Evolutionary conservation across 2,113 vertebrate genomes (phyloP), one percentile per base, ranked within the genome.

Genomic region (Brevimyrus niger): DNA sequence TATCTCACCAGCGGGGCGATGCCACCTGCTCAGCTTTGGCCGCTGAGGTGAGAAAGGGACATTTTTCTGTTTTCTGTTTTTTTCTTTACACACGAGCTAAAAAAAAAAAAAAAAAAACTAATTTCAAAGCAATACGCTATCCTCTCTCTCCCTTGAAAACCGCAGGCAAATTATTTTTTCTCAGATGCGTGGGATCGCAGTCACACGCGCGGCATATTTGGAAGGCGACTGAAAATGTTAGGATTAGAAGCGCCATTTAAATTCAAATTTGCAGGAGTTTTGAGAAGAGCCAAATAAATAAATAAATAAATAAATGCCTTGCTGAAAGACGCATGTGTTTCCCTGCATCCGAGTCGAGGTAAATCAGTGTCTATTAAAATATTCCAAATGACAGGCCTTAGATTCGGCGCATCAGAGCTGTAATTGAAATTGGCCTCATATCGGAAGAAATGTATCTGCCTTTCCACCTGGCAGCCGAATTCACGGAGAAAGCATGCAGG

Each of bases 241-340:
- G n/a, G 47, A 48, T 11, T 44, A 31, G 44, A 48, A 47, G 44
- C 44, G 2, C 83, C 44, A 86, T 86, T 86, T 48, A 86, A 27
- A 47, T 50, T 86, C 83, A 86, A 50, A 86, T 86, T n/a, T 27
- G 73, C 35, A 80, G 73, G 73, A 19, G 42, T 84, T 84, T n/a
- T 8, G 44, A 35, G 38, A 84, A 47, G 80, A 47, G 44, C 35
- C 38, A 21, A 84, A 47, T 55, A 55, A 55, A 10, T 31, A 55
- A 55, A 10, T 31, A 80, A 48, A 48, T 23, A 38, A 53, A 87
- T 35, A 87, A 87, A 55, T 4, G 9, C 11, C 42, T 7, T 53
- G 23, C 44, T 38, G 48, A 35, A 47, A 53, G n/a, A 21, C 48
- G 35, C 65, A 2, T 17, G 73, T 21, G 23, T 55, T 87, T 55